Evolutionary conservation across 2,113 vertebrate genomes (phyloP).

Genomic region (Megaceryle torquata): DNA sequence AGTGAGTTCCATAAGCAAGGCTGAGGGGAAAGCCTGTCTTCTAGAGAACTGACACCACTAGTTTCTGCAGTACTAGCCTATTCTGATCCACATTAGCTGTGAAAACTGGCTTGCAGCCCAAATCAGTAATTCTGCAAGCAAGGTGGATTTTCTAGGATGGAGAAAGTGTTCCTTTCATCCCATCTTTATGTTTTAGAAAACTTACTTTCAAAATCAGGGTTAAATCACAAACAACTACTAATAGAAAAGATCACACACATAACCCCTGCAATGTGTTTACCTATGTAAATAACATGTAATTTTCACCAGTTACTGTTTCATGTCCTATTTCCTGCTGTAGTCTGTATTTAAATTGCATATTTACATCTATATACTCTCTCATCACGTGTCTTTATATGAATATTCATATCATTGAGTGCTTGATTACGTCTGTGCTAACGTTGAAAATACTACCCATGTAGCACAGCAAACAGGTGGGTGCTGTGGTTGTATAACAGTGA

Average conservation of each 20-base stretch:
- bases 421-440: slow-evolving; percentile 58
- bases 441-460: slow-evolving; percentile 36
- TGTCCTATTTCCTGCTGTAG: slow-evolving; percentile 48
- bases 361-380: slow-evolving; percentile 49
- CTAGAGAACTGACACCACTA: not conserved
- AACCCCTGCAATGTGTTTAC: slow-evolving; percentile 26
- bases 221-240: slow-evolving; percentile 35
- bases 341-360: slow-evolving; percentile 64
- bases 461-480: not conserved
- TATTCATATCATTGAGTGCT: slow-evolving; percentile 52
- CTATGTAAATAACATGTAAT: slow-evolving; percentile 64
- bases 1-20: not conserved
- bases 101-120: not conserved
- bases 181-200: not conserved
- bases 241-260: slow-evolving; percentile 7
- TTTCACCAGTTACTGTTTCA: slow-evolving; percentile 59
- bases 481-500: not conserved
- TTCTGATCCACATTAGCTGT: not conserved
- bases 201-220: not conserved
- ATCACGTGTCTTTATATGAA: slow-evolving; percentile 53
- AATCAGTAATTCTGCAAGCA: not conserved
- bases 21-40: not conserved
- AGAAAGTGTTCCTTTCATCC: not conserved
- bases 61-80: not conserved
- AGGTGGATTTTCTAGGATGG: not conserved